A percentile compares a stretch with the other conserved stretches of the same genome.
phyloP scores from a whole-genome alignment of 2,797 vertebrate genomes.

The Pempheris klunzingeri region DNA sequence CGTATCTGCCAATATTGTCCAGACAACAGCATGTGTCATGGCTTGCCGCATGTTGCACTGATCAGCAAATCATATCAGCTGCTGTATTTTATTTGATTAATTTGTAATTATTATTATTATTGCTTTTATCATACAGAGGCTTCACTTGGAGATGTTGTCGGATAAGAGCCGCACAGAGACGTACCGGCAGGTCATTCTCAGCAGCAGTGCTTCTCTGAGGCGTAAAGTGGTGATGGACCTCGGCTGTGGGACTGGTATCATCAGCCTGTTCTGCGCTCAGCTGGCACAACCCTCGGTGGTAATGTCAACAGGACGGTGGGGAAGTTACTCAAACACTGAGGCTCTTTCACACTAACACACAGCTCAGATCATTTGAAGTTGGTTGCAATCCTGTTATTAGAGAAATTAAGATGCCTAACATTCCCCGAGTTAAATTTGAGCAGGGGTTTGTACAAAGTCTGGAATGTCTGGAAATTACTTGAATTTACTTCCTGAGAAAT shows the following conservation, averaged over 20 bases:
- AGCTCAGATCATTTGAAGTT: neutral
- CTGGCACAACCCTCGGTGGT: conserved; percentile 83
- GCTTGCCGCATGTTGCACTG: neutral
- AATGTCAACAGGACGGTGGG: conserved; percentile 28
- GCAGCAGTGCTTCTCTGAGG: conserved; percentile 80
- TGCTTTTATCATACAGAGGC: conserved; percentile 76
- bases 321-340: neutral
- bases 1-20: neutral
- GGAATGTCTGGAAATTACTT: no score
- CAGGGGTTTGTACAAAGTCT: no score
- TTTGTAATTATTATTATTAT: no score
- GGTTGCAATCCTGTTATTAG: neutral
- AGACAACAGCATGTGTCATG: neutral
- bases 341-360: neutral
- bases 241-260: conserved; percentile 88
- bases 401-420: neutral
- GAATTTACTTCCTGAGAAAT: neutral
- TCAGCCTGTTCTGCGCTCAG: conserved; percentile 89
- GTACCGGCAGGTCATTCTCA: conserved; percentile 84
- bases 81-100: neutral
- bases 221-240: conserved; percentile 87
- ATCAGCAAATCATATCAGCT: neutral
- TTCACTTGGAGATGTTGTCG: conserved; percentile 89
- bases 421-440: neutral
- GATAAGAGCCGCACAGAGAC: conserved; percentile 87